A percentile compares a stretch with the other conserved stretches of the same genome.
phyloP scores from a whole-genome alignment of 2,113 vertebrate species.

The Poeciliopsis occidentalis region DNA sequence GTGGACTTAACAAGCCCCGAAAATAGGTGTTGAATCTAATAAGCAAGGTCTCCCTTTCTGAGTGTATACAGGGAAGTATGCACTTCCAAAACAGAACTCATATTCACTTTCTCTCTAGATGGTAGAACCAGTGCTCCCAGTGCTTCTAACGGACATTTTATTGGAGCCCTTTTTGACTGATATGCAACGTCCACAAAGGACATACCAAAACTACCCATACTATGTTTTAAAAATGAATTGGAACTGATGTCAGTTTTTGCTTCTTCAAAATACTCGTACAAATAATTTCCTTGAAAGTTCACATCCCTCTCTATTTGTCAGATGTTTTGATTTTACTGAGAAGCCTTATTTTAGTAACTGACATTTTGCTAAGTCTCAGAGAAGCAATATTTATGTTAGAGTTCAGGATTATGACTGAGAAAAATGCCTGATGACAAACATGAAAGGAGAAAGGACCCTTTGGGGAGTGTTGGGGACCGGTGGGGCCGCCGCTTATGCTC shows the following conservation, averaged over 20 bases:
- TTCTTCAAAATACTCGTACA: no score
- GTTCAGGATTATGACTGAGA: constrained; percentile 53
- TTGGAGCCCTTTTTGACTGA: no score
- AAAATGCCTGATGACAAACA: constrained; percentile 53
- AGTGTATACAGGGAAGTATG: constrained; percentile 83
- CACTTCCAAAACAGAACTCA: constrained; percentile 59
- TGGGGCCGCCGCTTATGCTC: constrained; percentile 57
- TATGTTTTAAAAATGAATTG: no score
- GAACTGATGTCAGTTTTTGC: no score
- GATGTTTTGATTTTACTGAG: constrained; percentile 22
- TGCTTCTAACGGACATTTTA: no score
- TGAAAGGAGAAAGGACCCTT: constrained; percentile 52
- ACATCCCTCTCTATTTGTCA: background rate
- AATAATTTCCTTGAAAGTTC: background rate
- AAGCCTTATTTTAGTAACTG: constrained; percentile 53
- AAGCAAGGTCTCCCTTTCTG: constrained; percentile 76
- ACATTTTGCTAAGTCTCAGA: constrained; percentile 47
- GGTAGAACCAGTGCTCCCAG: constrained; percentile 16
- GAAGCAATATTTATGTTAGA: constrained; percentile 43
- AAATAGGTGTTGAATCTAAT: constrained; percentile 85
- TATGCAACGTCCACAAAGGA: no score
- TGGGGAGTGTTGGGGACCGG: constrained; percentile 65
- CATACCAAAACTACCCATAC: no score
- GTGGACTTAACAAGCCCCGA: constrained; percentile 82
- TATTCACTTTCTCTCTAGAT: constrained; percentile 33